Conservation (phyloP, 2,888 invertebrate species). For the Uropetala carovei region DNA sequence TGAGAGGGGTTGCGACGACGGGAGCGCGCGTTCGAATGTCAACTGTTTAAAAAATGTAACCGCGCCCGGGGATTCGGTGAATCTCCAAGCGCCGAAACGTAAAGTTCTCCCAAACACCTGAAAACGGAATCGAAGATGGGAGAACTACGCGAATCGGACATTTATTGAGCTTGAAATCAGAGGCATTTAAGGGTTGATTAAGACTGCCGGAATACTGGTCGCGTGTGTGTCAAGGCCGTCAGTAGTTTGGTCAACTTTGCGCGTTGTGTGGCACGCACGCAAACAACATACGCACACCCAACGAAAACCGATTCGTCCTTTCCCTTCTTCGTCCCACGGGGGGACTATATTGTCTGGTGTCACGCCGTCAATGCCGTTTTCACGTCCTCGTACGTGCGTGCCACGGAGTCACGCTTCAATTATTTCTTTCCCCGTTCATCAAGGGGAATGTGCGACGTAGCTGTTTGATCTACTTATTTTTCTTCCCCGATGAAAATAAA, state of each 20-base stretch:
- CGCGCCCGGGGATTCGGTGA: not conserved
- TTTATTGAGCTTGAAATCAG: not conserved
- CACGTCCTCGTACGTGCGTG: not conserved
- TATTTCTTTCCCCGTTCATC: not conserved
- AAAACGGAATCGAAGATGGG: too few relatives aligned
- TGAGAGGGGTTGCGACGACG: not conserved
- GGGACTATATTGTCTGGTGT: not conserved
- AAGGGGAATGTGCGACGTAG: not conserved
- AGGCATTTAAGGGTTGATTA: not conserved
- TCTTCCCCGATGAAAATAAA: too few relatives aligned
- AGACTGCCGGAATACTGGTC: not conserved
- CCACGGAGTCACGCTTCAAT: not conserved
- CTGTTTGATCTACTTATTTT: not conserved
- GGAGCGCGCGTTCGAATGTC: not conserved
- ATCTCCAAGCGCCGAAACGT: too few relatives aligned
- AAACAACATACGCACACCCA: not conserved
- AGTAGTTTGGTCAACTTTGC: not conserved
- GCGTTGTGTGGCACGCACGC: not conserved
- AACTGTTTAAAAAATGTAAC: not conserved
- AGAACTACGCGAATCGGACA: too few relatives aligned
- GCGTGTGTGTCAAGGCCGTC: conserved; percentile 37
- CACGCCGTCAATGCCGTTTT: conserved; percentile 1
- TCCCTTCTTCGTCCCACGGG: not conserved
- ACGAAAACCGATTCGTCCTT: not conserved
- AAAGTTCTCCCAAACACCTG: too few relatives aligned